A percentile compares a stretch with the other conserved stretches of the same genome.
These are phyloP conservation scores for Anthophora plumipes DNA, from an alignment of 2,888 invertebrate species.

Conservation along the genomic window DNA sequence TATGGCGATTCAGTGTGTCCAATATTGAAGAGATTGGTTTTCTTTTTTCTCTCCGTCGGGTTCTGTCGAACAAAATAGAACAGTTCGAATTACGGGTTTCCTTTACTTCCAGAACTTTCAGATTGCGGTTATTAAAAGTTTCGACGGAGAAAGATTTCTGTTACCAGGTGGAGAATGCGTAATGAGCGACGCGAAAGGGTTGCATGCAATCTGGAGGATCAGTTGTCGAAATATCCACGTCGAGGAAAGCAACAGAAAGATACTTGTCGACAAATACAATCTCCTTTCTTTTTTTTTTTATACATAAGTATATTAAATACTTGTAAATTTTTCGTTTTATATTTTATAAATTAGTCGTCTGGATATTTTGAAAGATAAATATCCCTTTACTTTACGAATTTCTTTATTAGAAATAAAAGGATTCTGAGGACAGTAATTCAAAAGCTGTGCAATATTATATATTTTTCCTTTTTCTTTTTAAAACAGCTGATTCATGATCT, in stretches of 20 bases:
- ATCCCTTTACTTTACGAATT: background rate
- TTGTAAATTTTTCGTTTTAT: background rate
- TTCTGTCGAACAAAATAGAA: background rate
- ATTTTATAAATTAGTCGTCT: background rate
- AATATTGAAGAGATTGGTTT: background rate
- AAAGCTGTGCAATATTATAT: background rate
- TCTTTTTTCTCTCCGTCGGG: background rate
- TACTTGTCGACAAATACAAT: too few species aligned
- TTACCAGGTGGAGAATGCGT: constrained; percentile 20
- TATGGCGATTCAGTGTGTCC: background rate
- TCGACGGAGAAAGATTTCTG: background rate
- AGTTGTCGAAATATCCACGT: constrained; percentile 5
- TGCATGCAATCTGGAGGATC: constrained; percentile 1
- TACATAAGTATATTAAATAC: background rate
- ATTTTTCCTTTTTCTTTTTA: too few species aligned
- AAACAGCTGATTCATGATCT: too few species aligned
- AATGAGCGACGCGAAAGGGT: constrained; percentile 33
- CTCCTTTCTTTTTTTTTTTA: too few species aligned
- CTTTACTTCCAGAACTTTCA: background rate
- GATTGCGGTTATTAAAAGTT: constrained; percentile 50
- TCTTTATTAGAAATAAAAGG: background rate
- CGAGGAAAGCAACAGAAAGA: background rate
- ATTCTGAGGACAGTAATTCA: background rate
- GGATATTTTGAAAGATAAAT: background rate
- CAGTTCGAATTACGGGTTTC: constrained; percentile 5